Conservation (phyloP, 2,113 vertebrate genomes). For the Bothrops jararaca region DNA sequence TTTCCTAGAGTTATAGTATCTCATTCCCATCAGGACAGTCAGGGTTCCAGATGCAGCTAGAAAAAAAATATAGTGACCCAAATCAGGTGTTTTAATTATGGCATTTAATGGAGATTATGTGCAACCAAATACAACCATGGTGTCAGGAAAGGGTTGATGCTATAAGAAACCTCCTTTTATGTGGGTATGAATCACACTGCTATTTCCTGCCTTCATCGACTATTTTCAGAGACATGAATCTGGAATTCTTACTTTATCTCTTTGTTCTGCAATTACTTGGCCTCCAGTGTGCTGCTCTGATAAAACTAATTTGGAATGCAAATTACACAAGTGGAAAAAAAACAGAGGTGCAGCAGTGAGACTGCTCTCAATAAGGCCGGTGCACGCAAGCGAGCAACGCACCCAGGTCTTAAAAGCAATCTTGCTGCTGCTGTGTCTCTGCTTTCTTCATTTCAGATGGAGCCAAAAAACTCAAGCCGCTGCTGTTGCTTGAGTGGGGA, state of each 20-base stretch:
- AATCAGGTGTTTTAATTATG: not conserved
- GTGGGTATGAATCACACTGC: no score
- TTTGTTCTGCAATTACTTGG: not conserved
- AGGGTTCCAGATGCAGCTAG: slow-evolving; percentile 88
- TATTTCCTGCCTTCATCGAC: not conserved
- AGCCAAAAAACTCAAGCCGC: no score
- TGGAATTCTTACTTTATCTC: not conserved
- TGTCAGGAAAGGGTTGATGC: not conserved
- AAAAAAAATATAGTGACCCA: slow-evolving; percentile 2
- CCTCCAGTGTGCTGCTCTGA: not conserved
- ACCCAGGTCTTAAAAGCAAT: no score
- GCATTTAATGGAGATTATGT: not conserved
- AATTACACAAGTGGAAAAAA: not conserved
- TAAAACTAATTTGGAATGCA: not conserved
- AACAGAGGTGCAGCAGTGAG: no score
- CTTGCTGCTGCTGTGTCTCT: no score
- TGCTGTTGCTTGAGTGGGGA: no score
- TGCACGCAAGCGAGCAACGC: no score
- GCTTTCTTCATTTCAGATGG: no score
- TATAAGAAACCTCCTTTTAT: not conserved
- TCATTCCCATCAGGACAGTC: slow-evolving; percentile 87
- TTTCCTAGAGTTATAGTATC: slow-evolving; percentile 90
- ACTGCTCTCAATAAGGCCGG: no score
- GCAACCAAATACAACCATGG: not conserved
- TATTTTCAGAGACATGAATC: not conserved